A percentile compares a stretch with the other conserved stretches of the same genome.
Evolutionary conservation across 2,113 vertebrate species (phyloP).

Genomic region (Empidonax traillii): DNA sequence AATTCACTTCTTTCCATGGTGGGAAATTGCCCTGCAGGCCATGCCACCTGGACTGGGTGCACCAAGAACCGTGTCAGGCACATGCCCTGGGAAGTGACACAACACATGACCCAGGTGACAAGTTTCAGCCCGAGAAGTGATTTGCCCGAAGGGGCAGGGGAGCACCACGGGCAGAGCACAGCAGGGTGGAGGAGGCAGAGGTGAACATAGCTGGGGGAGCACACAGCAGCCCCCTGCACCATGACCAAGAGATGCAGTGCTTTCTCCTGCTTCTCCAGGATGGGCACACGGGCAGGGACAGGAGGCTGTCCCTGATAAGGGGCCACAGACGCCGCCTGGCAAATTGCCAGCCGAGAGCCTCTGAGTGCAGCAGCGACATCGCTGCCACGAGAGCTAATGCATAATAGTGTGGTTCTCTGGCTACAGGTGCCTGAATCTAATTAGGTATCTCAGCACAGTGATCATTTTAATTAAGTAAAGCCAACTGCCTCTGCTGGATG

Average conservation of each 20-base stretch:
- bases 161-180: not conserved
- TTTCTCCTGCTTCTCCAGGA: not conserved
- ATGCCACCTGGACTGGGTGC: too few relatives aligned
- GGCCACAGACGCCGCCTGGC: not conserved
- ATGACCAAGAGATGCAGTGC: not conserved
- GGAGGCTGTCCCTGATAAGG: not conserved
- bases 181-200: not conserved
- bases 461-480: slow-evolving; percentile 48
- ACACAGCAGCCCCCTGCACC: not conserved
- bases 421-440: slow-evolving; percentile 49
- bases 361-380: not conserved
- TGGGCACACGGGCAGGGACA: not conserved
- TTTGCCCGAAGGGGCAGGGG: not conserved
- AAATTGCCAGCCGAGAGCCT: not conserved
- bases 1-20: not conserved
- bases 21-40: not conserved
- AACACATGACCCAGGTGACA: rapidly evolving
- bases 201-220: not conserved
- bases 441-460: slow-evolving; percentile 19
- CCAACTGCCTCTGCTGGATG: slow-evolving; percentile 32
- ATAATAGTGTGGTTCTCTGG: not conserved
- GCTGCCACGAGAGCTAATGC: not conserved
- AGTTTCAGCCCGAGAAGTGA: not conserved
- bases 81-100: not conserved
- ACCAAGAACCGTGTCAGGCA: too few relatives aligned